Base-by-base conservation (phyloP, 1,140 invertebrate genomes). In the Thaumetopoea pityocampa region DNA sequence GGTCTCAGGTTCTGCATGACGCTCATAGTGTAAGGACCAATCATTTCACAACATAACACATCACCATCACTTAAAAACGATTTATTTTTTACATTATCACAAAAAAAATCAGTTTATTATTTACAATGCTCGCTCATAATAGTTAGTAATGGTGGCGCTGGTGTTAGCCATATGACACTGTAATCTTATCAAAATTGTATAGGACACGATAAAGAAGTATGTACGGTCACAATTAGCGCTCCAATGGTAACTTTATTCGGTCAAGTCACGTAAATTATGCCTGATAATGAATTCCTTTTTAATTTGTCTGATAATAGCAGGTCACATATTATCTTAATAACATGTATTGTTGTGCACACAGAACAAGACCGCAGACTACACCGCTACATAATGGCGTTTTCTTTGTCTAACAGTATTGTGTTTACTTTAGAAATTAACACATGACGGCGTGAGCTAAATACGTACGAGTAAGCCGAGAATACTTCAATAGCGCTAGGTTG, bases 111-210 rank as follows among this genome's bases (percentile, higher is more conserved):
- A 8, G 19, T 41, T 23, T 23, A 8, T 4, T 66, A 56, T 59
- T 65, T 60, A 56, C 37, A 49, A 62, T 34, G 27, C 40, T 30
- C 33, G 37, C 23, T 38, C 29, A 55, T 30, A 20, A 40, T 48
- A 53, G 28, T 28, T 34, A 51, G 37, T 20, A 40, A 58, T 69
- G 51, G 66, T 61, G 67, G 67, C 68, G 63, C 50, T 51, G 38
- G 24, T 22, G 30, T 51, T 32, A 44, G 47, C 60, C 77, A 73
- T 79, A 81, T 81, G 74, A 81, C 70, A 50, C n/a, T 52, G 19
- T 74, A 70, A 81, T 81, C 77, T 78, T 80, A 80, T 80, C 76
- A 45, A 33, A 36, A 67, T 19, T 68, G 67, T 64, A 74, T 72
- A 66, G 53, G 53, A 57, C 50, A 42, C 59, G 76, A 80, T 81